Evolutionary conservation across 1,140 invertebrate genomes (phyloP), one percentile per base, ranked within the genome.

Genomic region (Drosophila prosaltans): DNA sequence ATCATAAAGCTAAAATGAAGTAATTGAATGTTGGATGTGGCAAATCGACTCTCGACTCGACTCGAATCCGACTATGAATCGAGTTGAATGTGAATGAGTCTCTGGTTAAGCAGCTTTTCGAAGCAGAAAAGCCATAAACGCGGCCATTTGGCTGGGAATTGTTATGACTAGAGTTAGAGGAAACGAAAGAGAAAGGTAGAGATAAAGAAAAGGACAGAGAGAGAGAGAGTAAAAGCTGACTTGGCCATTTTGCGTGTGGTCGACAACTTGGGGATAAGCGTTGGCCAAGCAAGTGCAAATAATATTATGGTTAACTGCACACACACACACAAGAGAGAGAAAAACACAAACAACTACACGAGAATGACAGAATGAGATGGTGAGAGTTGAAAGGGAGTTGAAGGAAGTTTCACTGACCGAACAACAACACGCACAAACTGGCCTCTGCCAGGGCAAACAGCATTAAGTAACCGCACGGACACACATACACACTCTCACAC

Each of bases 231-330:
- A n/a, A 10, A 7, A 39, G 57, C 73, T 51, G 45, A 51, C 45
- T 51, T 51, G 45, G 45, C 45, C 45, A 51, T 51, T 51, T 51
- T 51, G 45, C 45, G 45, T 51, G 45, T 51, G 45, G 45, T 51
- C 45, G 45, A 51, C 45, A 51, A 51, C 45, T 51, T 51, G 45
- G 45, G 74, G 66, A 70, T 74, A 74, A 74, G 51, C 71, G 71
- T 51, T 51, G 43, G 39, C 71, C 45, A 51, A 75, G 78, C 82
- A 75, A 88, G 82, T 86, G 82, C 82, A 85, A 85, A 86, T 85
- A 85, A 88, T 85, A 86, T 88, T 85, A 81, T 76, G 83, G 79
- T 85, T 85, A 85, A 88, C 66, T 85, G 72, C 69, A 77, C 65
- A 58, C 76, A 75, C 72, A 61, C 76, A 72, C 77, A 78, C 48